Evolutionary conservation across 2,888 invertebrate genomes (phyloP).

Genomic region (Lasioglossum morio): DNA sequence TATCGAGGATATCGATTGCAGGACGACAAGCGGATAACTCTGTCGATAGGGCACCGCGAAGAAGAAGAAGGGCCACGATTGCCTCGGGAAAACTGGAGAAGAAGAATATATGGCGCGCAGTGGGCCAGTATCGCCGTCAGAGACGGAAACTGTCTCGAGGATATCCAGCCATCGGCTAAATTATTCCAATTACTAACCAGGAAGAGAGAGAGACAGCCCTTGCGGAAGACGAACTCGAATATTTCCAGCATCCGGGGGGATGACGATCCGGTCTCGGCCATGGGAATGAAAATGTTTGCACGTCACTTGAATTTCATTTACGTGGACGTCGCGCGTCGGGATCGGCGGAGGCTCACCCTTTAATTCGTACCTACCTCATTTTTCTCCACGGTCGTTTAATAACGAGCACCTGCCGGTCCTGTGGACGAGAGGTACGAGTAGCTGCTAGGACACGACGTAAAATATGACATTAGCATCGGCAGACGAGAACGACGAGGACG

Average conservation of each 20-base stretch:
- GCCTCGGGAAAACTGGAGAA: neutral
- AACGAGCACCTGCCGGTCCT: slow-evolving; percentile 28
- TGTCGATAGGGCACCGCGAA: neutral
- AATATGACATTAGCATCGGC: slow-evolving; percentile 39
- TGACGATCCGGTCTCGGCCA: slow-evolving; percentile 8
- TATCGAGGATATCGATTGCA: neutral
- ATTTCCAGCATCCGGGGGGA: neutral
- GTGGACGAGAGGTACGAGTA: slow-evolving; percentile 20
- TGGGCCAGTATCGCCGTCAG: neutral
- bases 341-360: slow-evolving; percentile 4
- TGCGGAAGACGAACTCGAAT: slow-evolving; percentile 1
- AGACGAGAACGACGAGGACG: slow-evolving; percentile 2
- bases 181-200: slow-evolving; percentile 26
- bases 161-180: slow-evolving; percentile 12
- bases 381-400: slow-evolving; percentile 29
- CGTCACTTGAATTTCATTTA: slow-evolving; percentile 51
- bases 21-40: neutral
- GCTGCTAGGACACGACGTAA: slow-evolving; percentile 22
- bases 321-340: slow-evolving; percentile 30
- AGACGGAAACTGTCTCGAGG: slow-evolving; percentile 8
- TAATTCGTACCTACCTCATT: slow-evolving; percentile 28
- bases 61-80: neutral
- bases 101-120: neutral
- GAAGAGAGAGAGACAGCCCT: neutral
- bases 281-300: slow-evolving; percentile 44